Conservation (phyloP, 2,888 invertebrate species). For the Diogma glabrata region DNA sequence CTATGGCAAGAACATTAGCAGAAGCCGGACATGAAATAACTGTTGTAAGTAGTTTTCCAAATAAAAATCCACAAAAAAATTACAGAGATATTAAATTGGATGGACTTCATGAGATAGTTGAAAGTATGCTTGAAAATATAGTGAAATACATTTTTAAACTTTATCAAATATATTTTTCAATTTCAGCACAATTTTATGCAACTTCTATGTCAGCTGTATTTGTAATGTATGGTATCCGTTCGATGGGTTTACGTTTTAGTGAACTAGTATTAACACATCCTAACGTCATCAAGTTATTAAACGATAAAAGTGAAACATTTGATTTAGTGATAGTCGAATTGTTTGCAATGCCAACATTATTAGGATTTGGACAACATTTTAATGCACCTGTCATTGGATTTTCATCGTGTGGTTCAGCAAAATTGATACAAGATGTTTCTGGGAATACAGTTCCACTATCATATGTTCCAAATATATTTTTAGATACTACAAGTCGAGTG, state of each 20-base stretch:
- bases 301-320: constrained; percentile 21
- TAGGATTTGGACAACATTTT: constrained; percentile 24
- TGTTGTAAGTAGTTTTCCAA: neutral
- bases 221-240: no score
- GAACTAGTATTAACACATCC: no score
- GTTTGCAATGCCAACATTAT: constrained; percentile 23
- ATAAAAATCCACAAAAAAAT: neutral
- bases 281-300: constrained; percentile 16
- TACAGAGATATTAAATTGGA: neutral
- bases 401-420: constrained; percentile 22
- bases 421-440: constrained; percentile 18
- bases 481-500: constrained; percentile 32
- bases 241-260: no score
- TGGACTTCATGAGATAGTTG: neutral
- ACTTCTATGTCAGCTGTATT: no score
- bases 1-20: constrained; percentile 23
- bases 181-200: no score
- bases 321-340: constrained; percentile 24
- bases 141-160: no score
- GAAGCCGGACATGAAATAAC: constrained; percentile 3
- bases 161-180: no score
- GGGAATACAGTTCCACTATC: constrained; percentile 31
- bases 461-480: constrained; percentile 27
- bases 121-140: no score
- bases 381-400: constrained; percentile 23